Evolutionary conservation across 2,113 vertebrate genomes (phyloP).

Genomic region (Formicarius rufipectus): DNA sequence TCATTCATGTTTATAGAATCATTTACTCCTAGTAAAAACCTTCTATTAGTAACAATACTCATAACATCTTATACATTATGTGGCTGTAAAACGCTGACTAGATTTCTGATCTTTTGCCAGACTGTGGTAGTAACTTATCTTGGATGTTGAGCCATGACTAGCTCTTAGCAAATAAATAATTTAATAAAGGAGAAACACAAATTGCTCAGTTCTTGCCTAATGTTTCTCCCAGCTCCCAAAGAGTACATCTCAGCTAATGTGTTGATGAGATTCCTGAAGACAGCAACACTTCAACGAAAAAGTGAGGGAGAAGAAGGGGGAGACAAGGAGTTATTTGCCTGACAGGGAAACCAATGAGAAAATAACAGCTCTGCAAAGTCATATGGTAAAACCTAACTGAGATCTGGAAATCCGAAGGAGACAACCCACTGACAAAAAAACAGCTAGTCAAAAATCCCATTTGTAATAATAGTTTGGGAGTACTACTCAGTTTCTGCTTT

Average conservation of each 20-base stretch:
- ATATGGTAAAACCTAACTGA: background rate
- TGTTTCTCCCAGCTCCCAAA: background rate
- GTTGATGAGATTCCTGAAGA: background rate
- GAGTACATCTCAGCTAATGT: background rate
- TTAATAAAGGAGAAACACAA: background rate
- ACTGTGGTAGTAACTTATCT: background rate
- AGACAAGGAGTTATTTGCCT: background rate
- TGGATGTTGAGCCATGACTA: background rate
- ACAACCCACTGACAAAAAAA: background rate
- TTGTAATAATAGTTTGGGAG: background rate
- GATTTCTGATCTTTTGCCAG: background rate
- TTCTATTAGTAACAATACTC: background rate
- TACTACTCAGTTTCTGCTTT: background rate
- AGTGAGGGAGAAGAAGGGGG: fast-evolving
- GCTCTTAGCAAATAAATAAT: background rate
- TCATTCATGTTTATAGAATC: background rate
- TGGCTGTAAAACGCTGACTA: background rate
- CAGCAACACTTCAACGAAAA: background rate
- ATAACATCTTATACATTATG: background rate
- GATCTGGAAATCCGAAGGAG: background rate
- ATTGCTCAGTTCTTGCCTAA: background rate
- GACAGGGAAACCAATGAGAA: background rate
- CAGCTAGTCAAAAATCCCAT: background rate
- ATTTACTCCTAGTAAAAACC: background rate
- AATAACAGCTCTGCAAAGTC: background rate